Evolutionary conservation across 2,113 vertebrate genomes (phyloP), one percentile per base, ranked within the genome.

Genomic region (Kobus ellipsiprymnus): DNA sequence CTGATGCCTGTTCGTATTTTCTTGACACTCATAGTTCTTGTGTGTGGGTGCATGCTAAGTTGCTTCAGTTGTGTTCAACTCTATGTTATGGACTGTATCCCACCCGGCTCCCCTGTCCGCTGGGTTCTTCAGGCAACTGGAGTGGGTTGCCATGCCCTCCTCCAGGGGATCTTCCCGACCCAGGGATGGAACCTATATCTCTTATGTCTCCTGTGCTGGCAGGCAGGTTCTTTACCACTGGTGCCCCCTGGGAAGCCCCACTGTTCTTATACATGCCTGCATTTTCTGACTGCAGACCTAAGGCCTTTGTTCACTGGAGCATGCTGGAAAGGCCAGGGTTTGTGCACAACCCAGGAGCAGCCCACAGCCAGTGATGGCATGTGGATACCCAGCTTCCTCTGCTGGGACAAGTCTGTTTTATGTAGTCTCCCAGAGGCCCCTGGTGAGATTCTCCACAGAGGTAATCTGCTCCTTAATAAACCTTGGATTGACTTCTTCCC

Each of bases 31-130:
- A 74, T 12, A 14, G 23, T 27, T 77, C 23, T 44, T 23, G 27
- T 3, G 40, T 44, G 3, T 27, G 6, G 21, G 3, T 77, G 40
- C 40, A 7, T 27, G 40, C 40, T 77, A 27, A 77, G 40, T 77
- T 77, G 71, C 40, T 27, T 77, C 23, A 77, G 5, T 2, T 27
- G 40, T 77, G 71, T 77, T 44, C 1, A 0, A 44, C 3, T 14
- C 40, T 27, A 0, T 77, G 23, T 0, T 15, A 44, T 14, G 71
- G 71, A 44, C 71, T 27, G 23, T 77, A 44, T 6, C 12, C 11
- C 0, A 0, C 23, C 40, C 0, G 40, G 71, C 23, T 77, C 71
- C 23, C 44, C 12, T 44, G 40, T 77, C 71, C 3, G 2, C 13
- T 25, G 71, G 12, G 1, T 44, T 77, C 40, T 77, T 23, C 71